Conservation (phyloP, 1,140 invertebrate species). For the Drosophila nebulosa region DNA sequence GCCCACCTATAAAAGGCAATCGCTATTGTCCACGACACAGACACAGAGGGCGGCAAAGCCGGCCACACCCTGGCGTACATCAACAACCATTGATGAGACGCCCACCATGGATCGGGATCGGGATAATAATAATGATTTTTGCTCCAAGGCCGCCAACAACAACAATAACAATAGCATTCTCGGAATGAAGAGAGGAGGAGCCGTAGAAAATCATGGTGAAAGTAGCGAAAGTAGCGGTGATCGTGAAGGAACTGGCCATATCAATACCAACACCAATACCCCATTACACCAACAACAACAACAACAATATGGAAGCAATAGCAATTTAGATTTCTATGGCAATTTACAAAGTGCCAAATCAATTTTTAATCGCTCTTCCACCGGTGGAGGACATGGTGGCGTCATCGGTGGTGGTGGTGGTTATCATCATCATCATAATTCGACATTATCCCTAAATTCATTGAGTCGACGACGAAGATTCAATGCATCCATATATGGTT, state of each 20-base stretch:
- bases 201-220: constrained; percentile 30
- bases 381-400: neutral
- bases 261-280: neutral
- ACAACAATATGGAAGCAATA: constrained; percentile 32
- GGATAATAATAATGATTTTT: constrained; percentile 20
- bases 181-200: neutral
- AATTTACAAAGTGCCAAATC: constrained; percentile 76
- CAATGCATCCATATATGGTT: constrained; percentile 78
- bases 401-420: neutral
- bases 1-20: constrained; percentile 39
- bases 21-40: constrained; percentile 17
- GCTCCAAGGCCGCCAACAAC: constrained; percentile 8
- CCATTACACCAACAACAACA: constrained; percentile 4
- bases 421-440: constrained; percentile 53
- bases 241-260: constrained; percentile 5
- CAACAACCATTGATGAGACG: constrained; percentile 34
- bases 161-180: constrained; percentile 44
- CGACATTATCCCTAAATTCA: constrained; percentile 69
- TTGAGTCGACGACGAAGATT: constrained; percentile 62
- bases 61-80: constrained; percentile 18
- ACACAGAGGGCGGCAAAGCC: neutral
- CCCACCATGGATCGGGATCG: neutral
- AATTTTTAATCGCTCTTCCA: constrained; percentile 46
- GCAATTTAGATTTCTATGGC: constrained; percentile 63
- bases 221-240: constrained; percentile 30